Percentiles rank a stretch among this genome's conserved stretches.
Evolutionary conservation across 2,888 invertebrate species (phyloP).

Genomic region (Silvanus unidentatus): DNA sequence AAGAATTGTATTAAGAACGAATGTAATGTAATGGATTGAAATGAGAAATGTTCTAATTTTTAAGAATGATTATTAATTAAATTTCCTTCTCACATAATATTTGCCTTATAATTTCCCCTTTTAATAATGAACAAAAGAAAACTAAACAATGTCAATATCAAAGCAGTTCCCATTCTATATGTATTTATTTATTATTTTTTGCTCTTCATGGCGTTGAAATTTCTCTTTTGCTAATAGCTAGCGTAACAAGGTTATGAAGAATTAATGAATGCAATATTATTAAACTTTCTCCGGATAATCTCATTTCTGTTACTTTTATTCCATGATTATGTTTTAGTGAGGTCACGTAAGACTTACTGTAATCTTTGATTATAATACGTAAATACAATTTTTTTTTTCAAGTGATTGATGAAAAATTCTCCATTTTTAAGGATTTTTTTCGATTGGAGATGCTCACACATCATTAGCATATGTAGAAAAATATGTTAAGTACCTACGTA

Average conservation of each 20-base stretch:
- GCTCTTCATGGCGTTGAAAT: constrained; percentile 20
- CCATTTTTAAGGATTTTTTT: no score
- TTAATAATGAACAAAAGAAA: constrained; percentile 22
- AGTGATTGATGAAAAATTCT: no score
- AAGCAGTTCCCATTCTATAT: constrained; percentile 30
- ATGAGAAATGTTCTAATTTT: constrained; percentile 19
- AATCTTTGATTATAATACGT: no score
- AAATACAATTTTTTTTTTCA: no score
- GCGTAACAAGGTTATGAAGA: constrained; percentile 42
- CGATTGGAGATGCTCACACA: no score
- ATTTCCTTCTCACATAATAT: no score
- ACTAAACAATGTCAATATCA: constrained; percentile 35
- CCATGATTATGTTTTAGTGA: constrained; percentile 18
- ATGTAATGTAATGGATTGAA: no score
- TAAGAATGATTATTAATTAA: not conserved
- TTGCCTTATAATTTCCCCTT: no score
- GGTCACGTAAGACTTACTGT: constrained; percentile 13
- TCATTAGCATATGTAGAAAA: no score
- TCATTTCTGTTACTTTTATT: constrained; percentile 29
- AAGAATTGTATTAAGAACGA: no score
- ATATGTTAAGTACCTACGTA: no score
- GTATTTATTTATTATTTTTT: constrained; percentile 7
- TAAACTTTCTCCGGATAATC: constrained; percentile 42
- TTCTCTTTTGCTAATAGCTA: constrained; percentile 41
- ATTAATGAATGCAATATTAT: constrained; percentile 42